Evolutionary conservation across 1,140 invertebrate species (phyloP), one percentile per base, ranked within the genome.

Genomic region (Pseudomyrmex concolor): DNA sequence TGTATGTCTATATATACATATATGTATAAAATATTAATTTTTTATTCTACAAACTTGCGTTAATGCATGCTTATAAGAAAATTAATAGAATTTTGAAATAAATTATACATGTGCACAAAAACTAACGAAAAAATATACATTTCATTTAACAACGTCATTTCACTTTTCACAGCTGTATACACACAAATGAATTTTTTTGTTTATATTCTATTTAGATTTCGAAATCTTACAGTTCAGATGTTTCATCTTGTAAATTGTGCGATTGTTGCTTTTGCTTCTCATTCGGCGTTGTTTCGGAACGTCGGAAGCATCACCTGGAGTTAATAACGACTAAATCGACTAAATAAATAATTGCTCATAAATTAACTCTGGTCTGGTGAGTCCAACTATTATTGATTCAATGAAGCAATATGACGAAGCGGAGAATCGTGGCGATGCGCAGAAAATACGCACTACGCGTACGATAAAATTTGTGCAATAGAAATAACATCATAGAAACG

Each of bases 291-390:
- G 25, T 12, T 50, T 19, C 1, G n/a, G n/a, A n/a, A n/a, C n/a
- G 2, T 2, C 22, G 3, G 7, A 66, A 25, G 55, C 8, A 43
- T 76, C 25, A 76, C 54, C 3, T 3, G 4, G 13, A 2, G 34
- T 45, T 48, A 77, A 57, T 77, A 55, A 77, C 34, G 8, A 77
- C 67, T 77, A 77, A 34, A 66, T 66, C 13, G 51, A 48, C 54
- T 55, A 17, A 63, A 34, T 51, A 63, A 5, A 74, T 74, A 74
- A 74, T 67, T 77, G 51, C 54, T 48, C n/a, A 67, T 67, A 66
- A 77, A 67, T 66, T 67, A 48, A 8, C 3, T 43, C 10, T 67
- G 45, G 9, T 55, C 48, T 34, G 48, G 8, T 66, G 34, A 5
- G 2, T 57, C 15, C 13, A 48, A 57, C 17, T 5, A 68, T 13